Conservation (phyloP, 2,888 invertebrate species). For the Trichopoda pennipes region DNA sequence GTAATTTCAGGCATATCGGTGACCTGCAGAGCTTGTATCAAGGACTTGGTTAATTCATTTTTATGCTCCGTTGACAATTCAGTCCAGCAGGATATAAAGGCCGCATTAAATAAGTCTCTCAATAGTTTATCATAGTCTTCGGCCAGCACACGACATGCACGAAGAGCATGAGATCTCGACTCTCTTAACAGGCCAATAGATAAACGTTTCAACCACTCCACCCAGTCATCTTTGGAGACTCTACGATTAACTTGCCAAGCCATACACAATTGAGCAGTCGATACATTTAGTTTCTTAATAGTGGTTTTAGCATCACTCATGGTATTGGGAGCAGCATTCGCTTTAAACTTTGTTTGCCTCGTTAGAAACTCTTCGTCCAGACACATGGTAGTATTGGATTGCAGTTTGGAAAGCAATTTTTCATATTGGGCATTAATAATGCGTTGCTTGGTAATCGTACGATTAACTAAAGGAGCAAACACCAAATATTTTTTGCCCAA, state of each 20-base stretch:
- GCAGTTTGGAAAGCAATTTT: conserved; percentile 86
- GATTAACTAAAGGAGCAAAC: conserved; percentile 95
- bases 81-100: conserved; percentile 99
- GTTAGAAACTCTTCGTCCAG: conserved; percentile 88
- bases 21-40: conserved; percentile 94
- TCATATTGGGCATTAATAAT: conserved; percentile 91
- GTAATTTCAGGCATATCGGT: conserved; percentile 97
- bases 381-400: conserved; percentile 87
- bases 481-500: conserved; percentile 94
- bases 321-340: conserved; percentile 82
- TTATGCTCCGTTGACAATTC: conserved; percentile 90
- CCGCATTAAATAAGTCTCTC: conserved; percentile 98
- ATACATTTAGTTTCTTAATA: conserved; percentile 91
- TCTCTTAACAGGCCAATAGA: conserved; percentile 96
- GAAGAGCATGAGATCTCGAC: conserved; percentile 95
- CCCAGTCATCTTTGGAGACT: conserved; percentile 99
- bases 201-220: conserved; percentile 96
- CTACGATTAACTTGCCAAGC: conserved; percentile 96
- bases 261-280: conserved; percentile 90
- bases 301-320: conserved; percentile 66
- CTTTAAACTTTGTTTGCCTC: conserved; percentile 86
- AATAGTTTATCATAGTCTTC: conserved; percentile 98
- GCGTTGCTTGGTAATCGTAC: conserved; percentile 89
- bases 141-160: conserved; percentile 95
- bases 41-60: conserved; percentile 90